phyloP scores from a whole-genome alignment of 2,888 invertebrate species.

The Nomada ferruginata region DNA sequence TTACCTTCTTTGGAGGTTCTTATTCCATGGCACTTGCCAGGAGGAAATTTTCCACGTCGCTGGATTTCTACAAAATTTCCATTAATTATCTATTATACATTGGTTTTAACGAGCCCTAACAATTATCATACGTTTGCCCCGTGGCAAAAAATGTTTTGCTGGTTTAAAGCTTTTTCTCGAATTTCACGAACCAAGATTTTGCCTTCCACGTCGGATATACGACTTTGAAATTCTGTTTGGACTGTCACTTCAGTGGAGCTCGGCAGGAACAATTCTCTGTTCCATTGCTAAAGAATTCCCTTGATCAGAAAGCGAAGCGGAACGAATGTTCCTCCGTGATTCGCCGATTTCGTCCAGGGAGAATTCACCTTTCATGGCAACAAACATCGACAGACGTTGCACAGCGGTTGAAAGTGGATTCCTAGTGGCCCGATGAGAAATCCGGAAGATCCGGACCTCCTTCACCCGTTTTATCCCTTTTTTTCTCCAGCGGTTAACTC shows the following conservation, averaged over 20 bases:
- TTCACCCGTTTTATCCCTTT: neutral
- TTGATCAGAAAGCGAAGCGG: slow-evolving; percentile 23
- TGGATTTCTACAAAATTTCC: neutral
- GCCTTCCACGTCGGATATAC: too few species aligned
- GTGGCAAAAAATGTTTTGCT: too few species aligned
- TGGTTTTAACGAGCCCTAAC: too few species aligned
- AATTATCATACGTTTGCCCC: neutral
- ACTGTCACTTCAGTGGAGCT: neutral
- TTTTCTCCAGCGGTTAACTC: neutral
- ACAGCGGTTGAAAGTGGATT: slow-evolving; percentile 12
- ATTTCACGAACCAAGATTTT: neutral
- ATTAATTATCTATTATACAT: neutral
- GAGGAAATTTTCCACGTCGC: slow-evolving; percentile 8
- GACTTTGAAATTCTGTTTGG: slow-evolving; percentile 33
- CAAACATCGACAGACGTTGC: slow-evolving; percentile 12
- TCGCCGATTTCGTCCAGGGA: neutral
- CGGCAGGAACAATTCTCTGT: neutral
- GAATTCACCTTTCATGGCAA: slow-evolving; percentile 39
- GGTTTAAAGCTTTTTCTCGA: too few species aligned
- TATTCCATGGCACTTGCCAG: neutral
- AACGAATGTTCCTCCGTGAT: slow-evolving; percentile 34
- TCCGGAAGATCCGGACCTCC: neutral
- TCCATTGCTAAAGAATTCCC: slow-evolving; percentile 36
- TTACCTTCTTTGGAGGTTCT: neutral
- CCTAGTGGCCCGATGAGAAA: neutral